Percentiles rank a stretch among this genome's conserved stretches.
These are phyloP conservation scores for Athetis lepigone DNA, from an alignment of 2,888 invertebrate genomes.

Conservation along the genomic window DNA sequence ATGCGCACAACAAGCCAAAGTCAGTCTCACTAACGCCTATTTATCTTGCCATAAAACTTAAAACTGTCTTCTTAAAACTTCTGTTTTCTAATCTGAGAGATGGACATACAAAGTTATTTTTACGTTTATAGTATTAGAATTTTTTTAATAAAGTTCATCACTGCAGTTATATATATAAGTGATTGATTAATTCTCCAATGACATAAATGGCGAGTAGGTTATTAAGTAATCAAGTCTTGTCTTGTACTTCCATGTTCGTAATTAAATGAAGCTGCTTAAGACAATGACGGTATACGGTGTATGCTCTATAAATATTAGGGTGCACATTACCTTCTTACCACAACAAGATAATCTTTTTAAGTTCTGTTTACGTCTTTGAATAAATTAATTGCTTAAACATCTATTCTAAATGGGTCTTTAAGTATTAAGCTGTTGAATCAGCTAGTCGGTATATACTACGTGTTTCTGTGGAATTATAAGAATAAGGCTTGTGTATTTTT, in stretches of 20 bases:
- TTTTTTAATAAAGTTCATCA: not conserved
- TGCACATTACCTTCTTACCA: not conserved
- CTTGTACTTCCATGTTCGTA: not conserved
- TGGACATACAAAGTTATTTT: no score
- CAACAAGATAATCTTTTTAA: slow-evolving; percentile 17
- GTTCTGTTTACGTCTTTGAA: slow-evolving; percentile 27
- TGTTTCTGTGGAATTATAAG: slow-evolving; percentile 11
- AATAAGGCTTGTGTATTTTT: slow-evolving; percentile 7
- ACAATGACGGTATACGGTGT: not conserved
- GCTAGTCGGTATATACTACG: slow-evolving; percentile 1
- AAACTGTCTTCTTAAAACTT: no score
- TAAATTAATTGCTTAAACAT: slow-evolving; percentile 36
- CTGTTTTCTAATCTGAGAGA: no score
- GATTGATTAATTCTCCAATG: slow-evolving; percentile 4
- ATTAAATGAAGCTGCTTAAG: not conserved
- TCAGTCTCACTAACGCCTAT: no score
- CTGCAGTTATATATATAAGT: not conserved
- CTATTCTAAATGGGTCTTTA: slow-evolving; percentile 27
- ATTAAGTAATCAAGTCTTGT: not conserved
- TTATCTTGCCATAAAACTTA: no score
- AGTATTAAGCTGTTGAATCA: slow-evolving; percentile 34
- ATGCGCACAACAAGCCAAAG: no score
- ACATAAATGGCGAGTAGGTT: not conserved
- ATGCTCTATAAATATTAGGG: not conserved
- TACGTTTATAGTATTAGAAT: no score